A percentile compares a stretch with the other conserved stretches of the same genome.
Evolutionary conservation across 2,888 invertebrate genomes (phyloP).

Genomic region (Agriotes lineatus): DNA sequence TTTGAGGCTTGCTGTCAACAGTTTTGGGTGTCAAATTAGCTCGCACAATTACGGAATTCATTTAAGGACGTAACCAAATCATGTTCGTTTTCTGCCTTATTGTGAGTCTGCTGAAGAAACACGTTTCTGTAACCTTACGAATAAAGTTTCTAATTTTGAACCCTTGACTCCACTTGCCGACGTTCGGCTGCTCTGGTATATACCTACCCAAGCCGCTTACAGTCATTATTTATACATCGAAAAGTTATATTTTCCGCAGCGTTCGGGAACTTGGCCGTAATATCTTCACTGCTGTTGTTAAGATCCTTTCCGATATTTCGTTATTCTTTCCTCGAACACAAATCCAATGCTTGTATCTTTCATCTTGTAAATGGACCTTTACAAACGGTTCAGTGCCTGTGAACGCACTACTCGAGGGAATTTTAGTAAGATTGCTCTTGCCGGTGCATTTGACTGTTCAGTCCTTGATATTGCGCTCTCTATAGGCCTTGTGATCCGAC

Average conservation of each 20-base stretch:
- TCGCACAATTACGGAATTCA: no score
- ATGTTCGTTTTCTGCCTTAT: not conserved
- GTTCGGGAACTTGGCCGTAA: not conserved
- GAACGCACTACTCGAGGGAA: conserved; percentile 29
- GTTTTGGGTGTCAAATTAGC: no score
- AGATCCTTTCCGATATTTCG: not conserved
- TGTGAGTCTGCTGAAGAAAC: no score
- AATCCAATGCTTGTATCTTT: conserved; percentile 28
- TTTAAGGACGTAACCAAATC: not conserved
- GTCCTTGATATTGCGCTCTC: conserved; percentile 13
- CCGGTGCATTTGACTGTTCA: conserved; percentile 27
- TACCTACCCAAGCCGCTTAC: not conserved
- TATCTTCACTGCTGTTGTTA: not conserved
- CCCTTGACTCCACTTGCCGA: no score
- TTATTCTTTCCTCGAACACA: conserved; percentile 15
- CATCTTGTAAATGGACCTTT: conserved; percentile 38
- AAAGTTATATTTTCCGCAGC: conserved; percentile 2
- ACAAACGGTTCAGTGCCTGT: conserved; percentile 26
- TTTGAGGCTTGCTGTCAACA: no score
- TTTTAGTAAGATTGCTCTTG: conserved; percentile 40
- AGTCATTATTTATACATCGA: conserved; percentile 5
- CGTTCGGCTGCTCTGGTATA: no score
- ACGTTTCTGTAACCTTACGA: no score
- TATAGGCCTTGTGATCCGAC: not conserved
- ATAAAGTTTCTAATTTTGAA: not conserved